Percentiles rank a stretch among this genome's conserved stretches.
Evolutionary conservation across 2,888 invertebrate species (phyloP).

Genomic region (Lingula anatina): DNA sequence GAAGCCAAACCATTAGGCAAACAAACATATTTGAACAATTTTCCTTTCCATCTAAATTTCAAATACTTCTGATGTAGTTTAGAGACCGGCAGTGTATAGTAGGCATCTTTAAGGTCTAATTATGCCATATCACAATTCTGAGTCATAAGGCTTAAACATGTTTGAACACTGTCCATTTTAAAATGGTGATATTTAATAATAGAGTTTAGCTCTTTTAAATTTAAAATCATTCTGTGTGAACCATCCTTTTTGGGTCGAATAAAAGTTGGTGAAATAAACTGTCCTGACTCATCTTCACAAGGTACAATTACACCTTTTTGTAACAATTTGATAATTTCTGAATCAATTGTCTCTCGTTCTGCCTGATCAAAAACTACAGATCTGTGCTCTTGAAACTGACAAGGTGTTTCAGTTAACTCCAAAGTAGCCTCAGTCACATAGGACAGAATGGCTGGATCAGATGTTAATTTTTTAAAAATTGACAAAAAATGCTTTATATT

Average conservation of each 20-base stretch:
- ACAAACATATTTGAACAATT: slow-evolving; percentile 7
- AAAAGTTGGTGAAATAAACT: slow-evolving; percentile 11
- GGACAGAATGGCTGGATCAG: too few relatives aligned
- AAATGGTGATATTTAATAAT: slow-evolving; percentile 12
- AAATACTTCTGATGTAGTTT: slow-evolving; percentile 7
- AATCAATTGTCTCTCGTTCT: neutral
- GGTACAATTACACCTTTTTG: neutral
- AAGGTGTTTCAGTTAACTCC: too few relatives aligned
- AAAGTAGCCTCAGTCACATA: too few relatives aligned
- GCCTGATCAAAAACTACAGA: neutral
- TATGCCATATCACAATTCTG: slow-evolving; percentile 11
- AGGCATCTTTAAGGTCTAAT: slow-evolving; percentile 13
- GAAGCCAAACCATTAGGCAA: slow-evolving; percentile 11
- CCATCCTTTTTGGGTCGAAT: slow-evolving; percentile 11
- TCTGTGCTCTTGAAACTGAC: too few relatives aligned
- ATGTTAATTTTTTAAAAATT: too few relatives aligned
- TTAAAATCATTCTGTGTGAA: slow-evolving; percentile 10
- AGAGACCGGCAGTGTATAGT: slow-evolving; percentile 11
- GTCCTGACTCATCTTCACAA: too few relatives aligned
- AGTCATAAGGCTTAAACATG: slow-evolving; percentile 8
- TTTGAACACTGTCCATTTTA: slow-evolving; percentile 17
- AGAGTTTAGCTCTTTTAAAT: slow-evolving; percentile 13
- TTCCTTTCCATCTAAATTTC: slow-evolving; percentile 10
- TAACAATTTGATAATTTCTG: neutral
- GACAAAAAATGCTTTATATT: too few relatives aligned